Conservation (phyloP, 2,888 invertebrate species). For the Digitonthophagus gazella region DNA sequence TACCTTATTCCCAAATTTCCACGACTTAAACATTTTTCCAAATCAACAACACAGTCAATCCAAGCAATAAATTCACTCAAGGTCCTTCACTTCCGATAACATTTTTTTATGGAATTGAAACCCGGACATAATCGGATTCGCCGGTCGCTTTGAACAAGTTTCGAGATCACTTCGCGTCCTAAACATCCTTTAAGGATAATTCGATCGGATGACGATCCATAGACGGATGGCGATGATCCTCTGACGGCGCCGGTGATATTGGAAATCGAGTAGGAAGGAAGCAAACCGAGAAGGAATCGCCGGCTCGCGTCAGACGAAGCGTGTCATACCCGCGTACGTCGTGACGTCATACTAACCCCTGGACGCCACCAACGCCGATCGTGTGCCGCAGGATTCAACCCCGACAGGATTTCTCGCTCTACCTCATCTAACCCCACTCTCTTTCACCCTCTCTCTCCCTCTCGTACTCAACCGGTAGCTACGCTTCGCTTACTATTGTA, state of each 20-base stretch:
- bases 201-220: not conserved
- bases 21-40: constrained; percentile 12
- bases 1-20: constrained; percentile 13
- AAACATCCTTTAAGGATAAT: not conserved
- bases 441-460: constrained; percentile 1
- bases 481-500: not conserved
- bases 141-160: too few species aligned
- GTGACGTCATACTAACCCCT: constrained; percentile 14
- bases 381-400: constrained; percentile 1
- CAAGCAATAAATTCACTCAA: too few species aligned
- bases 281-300: not conserved
- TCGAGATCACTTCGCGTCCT: not conserved
- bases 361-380: not conserved
- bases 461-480: not conserved
- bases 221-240: not conserved
- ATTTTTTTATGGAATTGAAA: too few species aligned
- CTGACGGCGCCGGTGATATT: not conserved
- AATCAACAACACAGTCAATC: too few species aligned
- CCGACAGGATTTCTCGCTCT: not conserved
- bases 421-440: not conserved
- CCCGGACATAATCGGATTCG: not conserved
- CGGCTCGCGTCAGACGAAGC: constrained; percentile 1
- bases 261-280: not conserved
- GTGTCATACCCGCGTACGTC: constrained; percentile 10
- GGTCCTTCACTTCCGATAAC: too few species aligned